Conservation (phyloP, 2,888 invertebrate genomes). For the Fabriciana adippe region DNA sequence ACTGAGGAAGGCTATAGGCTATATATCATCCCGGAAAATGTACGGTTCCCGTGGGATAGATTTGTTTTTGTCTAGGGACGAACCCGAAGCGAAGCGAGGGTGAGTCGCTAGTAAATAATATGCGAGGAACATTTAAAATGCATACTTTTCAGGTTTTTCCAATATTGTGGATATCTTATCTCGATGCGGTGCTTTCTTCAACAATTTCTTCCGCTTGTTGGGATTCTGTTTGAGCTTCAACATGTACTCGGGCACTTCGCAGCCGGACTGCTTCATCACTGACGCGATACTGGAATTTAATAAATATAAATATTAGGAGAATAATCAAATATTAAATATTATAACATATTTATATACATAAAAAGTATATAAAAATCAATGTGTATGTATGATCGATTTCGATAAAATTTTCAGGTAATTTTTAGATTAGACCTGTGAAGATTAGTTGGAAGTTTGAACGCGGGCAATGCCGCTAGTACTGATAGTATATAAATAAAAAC, state of each 20-base stretch:
- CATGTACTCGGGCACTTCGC: slow-evolving; percentile 96
- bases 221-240: slow-evolving; percentile 86
- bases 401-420: too few species aligned
- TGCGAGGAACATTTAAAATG: slow-evolving; percentile 16
- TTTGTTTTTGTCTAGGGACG: too few species aligned
- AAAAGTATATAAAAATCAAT: too few species aligned
- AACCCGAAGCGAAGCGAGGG: too few species aligned
- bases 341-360: too few species aligned
- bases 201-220: slow-evolving; percentile 81
- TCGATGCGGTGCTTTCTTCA: slow-evolving; percentile 83
- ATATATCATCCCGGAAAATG: too few species aligned
- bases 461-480: too few species aligned
- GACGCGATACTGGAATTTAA: slow-evolving; percentile 88
- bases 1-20: too few species aligned
- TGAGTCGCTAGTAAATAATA: too few species aligned
- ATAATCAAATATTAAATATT: neutral
- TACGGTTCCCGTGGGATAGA: too few species aligned
- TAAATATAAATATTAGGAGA: neutral
- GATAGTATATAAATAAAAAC: neutral
- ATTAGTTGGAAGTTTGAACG: neutral
- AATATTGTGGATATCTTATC: slow-evolving; percentile 85
- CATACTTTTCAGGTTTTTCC: slow-evolving; percentile 66
- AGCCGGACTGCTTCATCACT: slow-evolving; percentile 94
- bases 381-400: too few species aligned
- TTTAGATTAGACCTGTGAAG: too few species aligned